Base-by-base conservation (phyloP, 2,797 vertebrate genomes). In the Pampus argenteus region DNA sequence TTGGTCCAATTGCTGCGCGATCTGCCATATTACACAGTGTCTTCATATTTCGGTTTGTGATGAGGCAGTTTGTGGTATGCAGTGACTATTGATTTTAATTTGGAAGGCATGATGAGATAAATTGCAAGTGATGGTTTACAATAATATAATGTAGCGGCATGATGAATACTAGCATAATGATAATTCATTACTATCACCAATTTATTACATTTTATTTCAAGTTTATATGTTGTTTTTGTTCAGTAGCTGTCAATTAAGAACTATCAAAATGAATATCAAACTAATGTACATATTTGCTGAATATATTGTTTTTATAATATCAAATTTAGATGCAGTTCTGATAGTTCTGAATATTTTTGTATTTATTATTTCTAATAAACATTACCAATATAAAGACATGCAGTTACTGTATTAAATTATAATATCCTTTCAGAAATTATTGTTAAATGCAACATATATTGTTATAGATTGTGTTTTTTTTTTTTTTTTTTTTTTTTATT, bases 81-180 rank as follows among this genome's bases (percentile, higher is more conserved):
- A 56, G 36, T 1, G 2, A 50, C 31, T 84, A 79, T 84, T 67
- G 75, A 82, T 85, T 84, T 78, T 61, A 72, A 82, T 79, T 40
- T 75, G 36, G 11, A 63, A 72, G 22, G 18, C 28, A 80, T 79
- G 9, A 66, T 45, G 47, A 47, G 31, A 74, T 58, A 71, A 66
- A 78, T 74, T 76, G 38, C 62, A 63, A 50, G 7, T 68, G 54
- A 49, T 42, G 60, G 34, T 57, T 64, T 48, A 28, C 64, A 64
- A 40, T 67, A 36, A 36, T 36, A 36, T 36, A 36, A 36, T 36
- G 34, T 36, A 25, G 29, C 71, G 28, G 4, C 36, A 59, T 25
- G 28, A 66, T 52, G 25, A 59, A 15, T 31, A 20, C 5, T 18
- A 42, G 13, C 9, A 28, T 17, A 67, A 61, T 2, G 10, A 57